These are phyloP conservation scores for Brevimyrus niger DNA, from an alignment of 2,113 vertebrate genomes.

Conservation along the genomic window DNA sequence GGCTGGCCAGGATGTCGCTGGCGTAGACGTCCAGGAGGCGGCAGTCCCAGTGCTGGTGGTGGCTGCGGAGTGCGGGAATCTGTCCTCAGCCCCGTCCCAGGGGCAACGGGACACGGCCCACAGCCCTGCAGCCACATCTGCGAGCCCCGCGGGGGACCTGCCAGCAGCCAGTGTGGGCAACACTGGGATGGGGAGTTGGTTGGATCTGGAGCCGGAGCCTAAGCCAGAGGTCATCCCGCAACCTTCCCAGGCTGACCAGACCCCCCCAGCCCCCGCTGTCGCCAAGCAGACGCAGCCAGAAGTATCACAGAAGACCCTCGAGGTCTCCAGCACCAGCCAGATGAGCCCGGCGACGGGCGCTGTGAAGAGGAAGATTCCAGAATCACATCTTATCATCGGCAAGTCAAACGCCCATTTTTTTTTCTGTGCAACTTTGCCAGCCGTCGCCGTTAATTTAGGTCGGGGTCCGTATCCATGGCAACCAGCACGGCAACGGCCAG, in stretches of 20 bases:
- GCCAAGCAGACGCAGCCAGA: neutral
- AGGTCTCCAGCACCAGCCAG: neutral
- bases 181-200: neutral
- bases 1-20: neutral
- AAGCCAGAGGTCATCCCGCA: neutral
- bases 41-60: neutral
- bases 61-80: neutral
- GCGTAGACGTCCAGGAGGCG: neutral
- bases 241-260: neutral
- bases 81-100: neutral
- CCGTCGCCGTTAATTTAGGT: neutral
- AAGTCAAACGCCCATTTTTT: slow-evolving; percentile 6
- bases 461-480: neutral
- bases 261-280: neutral
- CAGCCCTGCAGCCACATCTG: neutral
- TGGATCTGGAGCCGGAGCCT: neutral
- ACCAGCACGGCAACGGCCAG: neutral
- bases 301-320: slow-evolving; percentile 6
- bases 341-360: neutral
- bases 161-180: neutral
- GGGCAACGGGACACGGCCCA: neutral
- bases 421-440: neutral
- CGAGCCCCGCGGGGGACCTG: neutral
- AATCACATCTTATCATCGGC: slow-evolving; percentile 39
- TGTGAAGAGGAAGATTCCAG: neutral